Evolutionary conservation across 2,113 vertebrate species (phyloP).

Genomic region (Oreocharis arfaki): DNA sequence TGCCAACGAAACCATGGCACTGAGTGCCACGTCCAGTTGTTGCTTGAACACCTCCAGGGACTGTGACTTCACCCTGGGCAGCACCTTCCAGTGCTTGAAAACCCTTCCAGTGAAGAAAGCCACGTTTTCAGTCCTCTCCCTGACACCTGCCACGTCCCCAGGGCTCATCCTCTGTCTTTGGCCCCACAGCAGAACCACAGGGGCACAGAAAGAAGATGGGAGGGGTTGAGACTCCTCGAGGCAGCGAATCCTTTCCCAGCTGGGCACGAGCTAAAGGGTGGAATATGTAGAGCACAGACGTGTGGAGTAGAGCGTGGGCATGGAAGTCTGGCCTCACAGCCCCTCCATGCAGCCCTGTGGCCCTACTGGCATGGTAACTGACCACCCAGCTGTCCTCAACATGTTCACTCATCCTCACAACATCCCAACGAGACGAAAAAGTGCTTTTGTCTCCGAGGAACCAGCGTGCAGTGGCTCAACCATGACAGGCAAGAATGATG

Average conservation of each 20-base stretch:
- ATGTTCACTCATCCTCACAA: background rate
- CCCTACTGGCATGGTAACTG: background rate
- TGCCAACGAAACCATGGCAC: background rate
- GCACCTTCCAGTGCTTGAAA: background rate
- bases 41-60: background rate
- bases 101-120: background rate
- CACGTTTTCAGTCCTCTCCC: background rate
- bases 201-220: background rate
- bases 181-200: background rate
- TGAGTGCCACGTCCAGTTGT: fast-evolving
- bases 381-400: background rate
- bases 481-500: background rate
- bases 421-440: background rate
- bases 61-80: background rate
- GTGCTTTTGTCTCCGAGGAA: background rate
- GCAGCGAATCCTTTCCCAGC: background rate
- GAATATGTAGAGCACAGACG: background rate
- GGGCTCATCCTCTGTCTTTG: fast-evolving
- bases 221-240: background rate
- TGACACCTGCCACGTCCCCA: background rate
- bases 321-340: background rate
- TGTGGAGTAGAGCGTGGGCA: background rate
- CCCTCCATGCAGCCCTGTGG: background rate
- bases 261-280: background rate
- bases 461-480: background rate